Evolutionary conservation across 1,140 invertebrate species (phyloP).

Genomic region (Neomicropteryx cornuta): DNA sequence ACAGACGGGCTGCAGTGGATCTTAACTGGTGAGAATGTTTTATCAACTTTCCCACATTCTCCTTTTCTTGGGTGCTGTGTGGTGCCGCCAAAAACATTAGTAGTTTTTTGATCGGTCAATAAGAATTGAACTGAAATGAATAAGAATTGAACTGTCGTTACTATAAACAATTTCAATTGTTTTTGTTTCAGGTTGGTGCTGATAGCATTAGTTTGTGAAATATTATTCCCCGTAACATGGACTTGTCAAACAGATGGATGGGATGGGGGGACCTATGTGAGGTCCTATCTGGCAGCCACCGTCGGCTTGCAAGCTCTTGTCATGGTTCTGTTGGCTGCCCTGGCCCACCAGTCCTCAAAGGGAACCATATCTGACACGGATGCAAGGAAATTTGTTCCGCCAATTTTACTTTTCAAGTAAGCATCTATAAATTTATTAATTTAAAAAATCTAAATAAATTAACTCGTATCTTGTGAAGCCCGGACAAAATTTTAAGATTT

Average conservation of each 20-base stretch:
- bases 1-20: no score
- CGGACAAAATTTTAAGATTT: no score
- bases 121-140: no score
- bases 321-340: constrained; percentile 48
- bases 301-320: constrained; percentile 46
- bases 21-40: no score
- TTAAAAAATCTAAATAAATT: no score
- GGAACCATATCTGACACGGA: constrained; percentile 61
- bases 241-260: constrained; percentile 53
- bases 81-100: no score
- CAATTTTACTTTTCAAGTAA: constrained; percentile 57
- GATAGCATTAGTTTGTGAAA: constrained; percentile 48
- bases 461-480: no score
- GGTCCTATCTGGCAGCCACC: constrained; percentile 54
- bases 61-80: no score
- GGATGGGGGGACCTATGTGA: constrained; percentile 51
- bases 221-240: constrained; percentile 40
- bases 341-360: constrained; percentile 56
- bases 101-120: no score
- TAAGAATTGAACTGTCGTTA: no score
- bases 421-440: no score
- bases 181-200: constrained; percentile 47
- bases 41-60: no score
- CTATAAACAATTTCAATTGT: not conserved
- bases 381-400: constrained; percentile 50